Percentiles rank a stretch among this genome's conserved stretches.
Evolutionary conservation across 37 sponge, comb jelly and placozoan species (phyloP).

Genomic region (Spongilla lacustris): DNA sequence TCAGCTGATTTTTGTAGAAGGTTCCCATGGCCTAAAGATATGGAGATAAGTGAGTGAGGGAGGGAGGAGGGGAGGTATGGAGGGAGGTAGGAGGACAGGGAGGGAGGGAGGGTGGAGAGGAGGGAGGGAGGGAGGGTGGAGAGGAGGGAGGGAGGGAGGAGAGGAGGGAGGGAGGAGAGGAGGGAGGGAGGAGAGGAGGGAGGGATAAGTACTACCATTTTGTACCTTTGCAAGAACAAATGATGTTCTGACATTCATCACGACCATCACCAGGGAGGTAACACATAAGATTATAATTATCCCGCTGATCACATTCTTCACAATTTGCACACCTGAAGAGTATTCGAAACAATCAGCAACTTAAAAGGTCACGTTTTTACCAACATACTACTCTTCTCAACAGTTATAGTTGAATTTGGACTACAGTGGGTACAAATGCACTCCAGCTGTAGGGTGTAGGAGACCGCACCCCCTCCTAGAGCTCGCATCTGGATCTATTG

Average conservation of each 20-base stretch:
- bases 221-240: background rate
- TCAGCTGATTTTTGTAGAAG: constrained; percentile 40
- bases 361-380: no score
- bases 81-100: no score
- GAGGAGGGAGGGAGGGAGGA: background rate
- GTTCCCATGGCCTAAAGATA: constrained; percentile 47
- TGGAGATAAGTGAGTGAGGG: background rate
- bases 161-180: no score
- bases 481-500: background rate
- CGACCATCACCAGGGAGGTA: background rate
- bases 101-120: no score
- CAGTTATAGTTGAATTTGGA: background rate
- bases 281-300: no score
- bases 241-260: background rate
- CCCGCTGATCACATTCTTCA: background rate
- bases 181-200: no score
- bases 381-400: no score
- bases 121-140: no score
- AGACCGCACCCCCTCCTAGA: background rate
- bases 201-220: no score
- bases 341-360: no score
- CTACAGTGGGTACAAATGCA: background rate
- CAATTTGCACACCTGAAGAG: background rate
- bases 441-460: background rate
- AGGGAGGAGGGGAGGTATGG: no score